These are phyloP conservation scores for western clawed frog (Xenopus tropicalis) DNA, from an alignment of 2,113 vertebrate genomes.

Conservation along the genomic window UCB_Xtro_10.0 CM004450.2:3290501-3291000, in stretches of 20 bases:
- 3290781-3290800: conserved; percentile 24
- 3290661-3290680: conserved; percentile 43
- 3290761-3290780: conserved; percentile 44
- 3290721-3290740: conserved; percentile 63
- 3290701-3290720: conserved; percentile 56
- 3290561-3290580: neutral
- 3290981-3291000: conserved; percentile 62
- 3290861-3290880: conserved; percentile 23
- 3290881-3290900: conserved; percentile 53
- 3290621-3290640: neutral
- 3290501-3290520: conserved; percentile 11
- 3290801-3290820: conserved; percentile 59
- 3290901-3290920: conserved; percentile 52
- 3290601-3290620: neutral
- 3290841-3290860: conserved; percentile 58
- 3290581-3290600: neutral
- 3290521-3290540: neutral
- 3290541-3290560: conserved; percentile 40
- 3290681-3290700: conserved; percentile 52
- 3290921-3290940: conserved; percentile 61
- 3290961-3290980: conserved; percentile 58
- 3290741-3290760: conserved; percentile 55
- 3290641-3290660: neutral
- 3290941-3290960: conserved; percentile 41
- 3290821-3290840: conserved; percentile 60